Evolutionary conservation across 2,888 invertebrate species (phyloP), one percentile per base, ranked within the genome.

Genomic region (Dynastes hyllus): DNA sequence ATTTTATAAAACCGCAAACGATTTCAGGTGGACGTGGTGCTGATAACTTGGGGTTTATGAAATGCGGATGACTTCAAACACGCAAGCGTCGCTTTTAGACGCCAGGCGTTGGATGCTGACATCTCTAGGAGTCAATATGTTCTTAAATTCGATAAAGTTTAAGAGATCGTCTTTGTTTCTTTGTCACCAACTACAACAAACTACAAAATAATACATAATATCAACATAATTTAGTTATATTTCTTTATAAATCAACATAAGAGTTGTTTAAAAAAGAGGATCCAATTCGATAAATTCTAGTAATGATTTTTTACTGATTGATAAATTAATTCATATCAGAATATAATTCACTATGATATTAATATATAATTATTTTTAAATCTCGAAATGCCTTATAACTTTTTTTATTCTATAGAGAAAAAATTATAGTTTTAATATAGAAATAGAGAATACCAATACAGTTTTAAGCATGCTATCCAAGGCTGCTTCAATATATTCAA

Each of bases 121-220:
- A 84, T 83, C 83, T 83, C 81, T 81, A 81, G 83, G 83, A 84
- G 84, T 84, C 85, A 83, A 85, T 85, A 84, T 80, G 81, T 80
- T 80, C 82, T 79, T 78, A 69, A 69, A 69, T 69, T 69, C 69
- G 27, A 69, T 81, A 51, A 51, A 63, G 13, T 63, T 63, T 63
- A 13, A 13, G 65, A 37, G 32, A 65, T 29, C n/a, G 65, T 11
- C 65, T 65, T 65, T 65, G 65, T 65, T 65, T 13, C 65, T 32
- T 65, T 37, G 65, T 65, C 29, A 55, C 8, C 4, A 55, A 22
- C 22, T n/a, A 55, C 55, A 55, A 22, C 6, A 63, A 63, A 63
- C 22, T 63, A 32, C 9, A 29, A 63, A 63, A 0, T 32, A 29
- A 0, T 6, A 11, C n/a, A 53, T 53, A 53, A 53, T 53, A 53